Evolutionary conservation across 2,113 vertebrate species (phyloP), one percentile per base, ranked within the genome.

Genomic region (Toxotes chatareus): DNA sequence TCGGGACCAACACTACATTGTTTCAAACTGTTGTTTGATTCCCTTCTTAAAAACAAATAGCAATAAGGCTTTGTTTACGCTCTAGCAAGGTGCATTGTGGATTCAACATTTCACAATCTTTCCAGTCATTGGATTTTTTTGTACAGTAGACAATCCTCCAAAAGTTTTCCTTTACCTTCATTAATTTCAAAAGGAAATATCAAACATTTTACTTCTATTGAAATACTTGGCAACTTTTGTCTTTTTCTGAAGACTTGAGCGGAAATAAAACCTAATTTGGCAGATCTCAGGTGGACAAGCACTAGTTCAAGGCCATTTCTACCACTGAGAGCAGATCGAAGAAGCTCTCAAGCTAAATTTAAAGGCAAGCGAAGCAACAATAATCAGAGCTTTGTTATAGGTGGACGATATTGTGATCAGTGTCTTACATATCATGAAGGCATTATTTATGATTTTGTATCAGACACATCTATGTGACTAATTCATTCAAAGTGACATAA

Each of bases 361-460:
- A 81, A 93, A 94, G 92, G 90, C 93, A 93, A 92, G 92, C 90
- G 65, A 93, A 93, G 87, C 88, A 86, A 92, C 73, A 85, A 66
- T 67, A 73, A 73, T 83, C 81, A 59, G 76, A 89, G 74, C 83
- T 87, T 85, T 76, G 36, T 82, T 76, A 84, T 73, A 80, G 42
- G 65, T 69, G 83, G 71, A 68, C n/a, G 31, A 73, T 73, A 67
- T 27, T 85, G 23, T 69, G 61, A 77, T 82, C 46, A 71, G 71
- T 88, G 79, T 73, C 46, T 55, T 79, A 40, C 59, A 82, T 77
- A 90, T 81, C 66, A 83, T 76, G 14, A 89, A 89, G 86, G 77
- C 83, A 88, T 87, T 79, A 80, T 67, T 83, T 73, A 79, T 49
- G 66, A 82, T 87, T 63, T 80, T 55, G 57, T 80, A 73, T 76